These are phyloP conservation scores for Odontomyia ornata DNA, from an alignment of 2,888 invertebrate genomes.

Conservation along the genomic window DNA sequence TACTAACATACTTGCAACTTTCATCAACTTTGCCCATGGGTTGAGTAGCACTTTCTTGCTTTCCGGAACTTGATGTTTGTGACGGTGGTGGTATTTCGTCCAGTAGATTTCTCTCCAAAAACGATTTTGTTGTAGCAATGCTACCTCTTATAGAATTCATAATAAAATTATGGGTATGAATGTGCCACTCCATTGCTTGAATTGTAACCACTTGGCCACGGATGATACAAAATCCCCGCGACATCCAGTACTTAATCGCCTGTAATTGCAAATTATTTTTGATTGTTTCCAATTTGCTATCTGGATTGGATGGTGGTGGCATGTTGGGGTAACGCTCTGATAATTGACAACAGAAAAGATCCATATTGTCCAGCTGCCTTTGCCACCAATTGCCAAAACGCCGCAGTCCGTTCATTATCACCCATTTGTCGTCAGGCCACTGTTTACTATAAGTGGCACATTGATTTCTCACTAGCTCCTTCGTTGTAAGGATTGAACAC, in stretches of 20 bases:
- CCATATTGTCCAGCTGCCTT: not conserved
- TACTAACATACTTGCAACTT: no score
- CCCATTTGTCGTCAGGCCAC: constrained; percentile 46
- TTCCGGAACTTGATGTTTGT: no score
- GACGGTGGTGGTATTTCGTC: not conserved
- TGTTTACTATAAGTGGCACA: not conserved
- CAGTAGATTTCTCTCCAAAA: not conserved
- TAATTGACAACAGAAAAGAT: constrained; percentile 1
- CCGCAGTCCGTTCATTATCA: constrained; percentile 20
- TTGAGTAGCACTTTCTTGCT: no score
- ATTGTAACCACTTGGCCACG: not conserved
- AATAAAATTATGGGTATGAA: not conserved
- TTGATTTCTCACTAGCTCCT: not conserved
- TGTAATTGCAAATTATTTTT: not conserved
- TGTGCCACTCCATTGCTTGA: constrained; percentile 6
- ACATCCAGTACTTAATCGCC: not conserved
- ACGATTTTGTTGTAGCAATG: not conserved
- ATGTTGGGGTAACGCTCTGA: constrained; percentile 25
- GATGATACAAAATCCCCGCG: not conserved
- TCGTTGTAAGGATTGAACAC: not conserved
- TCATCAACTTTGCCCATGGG: no score
- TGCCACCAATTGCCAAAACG: constrained; percentile 25
- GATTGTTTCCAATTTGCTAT: constrained; percentile 19
- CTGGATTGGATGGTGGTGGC: not conserved
- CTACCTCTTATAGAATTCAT: not conserved